Evolutionary conservation across 2,888 invertebrate species (phyloP).

Genomic region (Coenonympha arcania): DNA sequence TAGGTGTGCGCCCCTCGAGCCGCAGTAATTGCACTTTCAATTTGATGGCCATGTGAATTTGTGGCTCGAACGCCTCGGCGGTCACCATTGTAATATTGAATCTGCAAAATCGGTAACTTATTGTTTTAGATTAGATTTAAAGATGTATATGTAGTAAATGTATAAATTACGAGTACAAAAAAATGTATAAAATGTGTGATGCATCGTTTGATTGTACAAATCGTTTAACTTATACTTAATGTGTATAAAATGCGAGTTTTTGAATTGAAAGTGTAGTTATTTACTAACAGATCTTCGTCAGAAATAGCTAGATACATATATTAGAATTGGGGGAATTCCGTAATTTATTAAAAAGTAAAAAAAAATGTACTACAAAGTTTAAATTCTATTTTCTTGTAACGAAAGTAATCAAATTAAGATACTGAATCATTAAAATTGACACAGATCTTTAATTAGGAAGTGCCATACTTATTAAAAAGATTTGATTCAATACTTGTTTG

Average conservation of each 20-base stretch:
- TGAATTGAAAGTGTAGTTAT: constrained; percentile 59
- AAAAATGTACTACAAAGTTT: background rate
- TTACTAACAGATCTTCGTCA: constrained; percentile 29
- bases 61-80: background rate
- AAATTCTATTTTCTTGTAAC: background rate
- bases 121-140: constrained; percentile 7
- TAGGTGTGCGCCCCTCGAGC: too few species aligned
- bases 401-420: background rate
- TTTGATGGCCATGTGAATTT: constrained; percentile 20
- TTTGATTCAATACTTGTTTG: too few species aligned
- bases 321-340: constrained; percentile 55
- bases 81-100: background rate
- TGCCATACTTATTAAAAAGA: background rate
- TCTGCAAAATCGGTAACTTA: constrained; percentile 5
- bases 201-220: constrained; percentile 27
- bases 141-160: constrained; percentile 10
- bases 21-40: constrained; percentile 57
- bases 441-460: background rate
- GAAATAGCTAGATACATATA: constrained; percentile 15
- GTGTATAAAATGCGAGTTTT: constrained; percentile 8
- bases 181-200: constrained; percentile 7
- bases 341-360: constrained; percentile 14
- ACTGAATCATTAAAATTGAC: too few species aligned
- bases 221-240: constrained; percentile 11
- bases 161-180: constrained; percentile 21